Evolutionary conservation across 1,140 invertebrate species (phyloP).

Genomic region (Macrobrachium rosenbergii): DNA sequence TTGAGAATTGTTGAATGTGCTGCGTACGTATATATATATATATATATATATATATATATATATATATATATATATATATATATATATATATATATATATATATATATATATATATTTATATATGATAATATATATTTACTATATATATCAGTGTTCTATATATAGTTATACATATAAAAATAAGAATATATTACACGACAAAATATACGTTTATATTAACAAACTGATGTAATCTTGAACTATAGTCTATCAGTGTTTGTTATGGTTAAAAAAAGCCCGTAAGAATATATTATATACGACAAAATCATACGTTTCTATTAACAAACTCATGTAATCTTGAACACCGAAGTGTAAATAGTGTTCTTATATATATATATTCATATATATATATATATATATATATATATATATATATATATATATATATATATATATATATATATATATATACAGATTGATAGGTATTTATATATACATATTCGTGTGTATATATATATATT

Average conservation of each 20-base stretch:
- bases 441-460: not conserved
- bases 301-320: too few species aligned
- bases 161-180: not conserved
- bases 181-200: too few species aligned
- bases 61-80: slow-evolving; percentile 1
- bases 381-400: slow-evolving; percentile 3
- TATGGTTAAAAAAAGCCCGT: too few species aligned
- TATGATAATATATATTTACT: not conserved
- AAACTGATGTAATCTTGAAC: too few species aligned
- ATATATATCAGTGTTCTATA: slow-evolving; percentile 9
- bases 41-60: slow-evolving; percentile 3
- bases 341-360: too few species aligned
- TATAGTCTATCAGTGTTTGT: too few species aligned
- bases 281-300: too few species aligned
- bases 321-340: too few species aligned
- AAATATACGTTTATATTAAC: too few species aligned
- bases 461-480: not conserved
- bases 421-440: slow-evolving; percentile 3
- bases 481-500: not conserved
- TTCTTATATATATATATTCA: not conserved
- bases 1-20: too few species aligned
- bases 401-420: slow-evolving; percentile 1
- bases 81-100: slow-evolving; percentile 9
- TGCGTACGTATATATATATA: not conserved
- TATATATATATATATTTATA: not conserved